Base-by-base conservation (phyloP, 2,113 vertebrate species). In the Tyrannus savana region DNA sequence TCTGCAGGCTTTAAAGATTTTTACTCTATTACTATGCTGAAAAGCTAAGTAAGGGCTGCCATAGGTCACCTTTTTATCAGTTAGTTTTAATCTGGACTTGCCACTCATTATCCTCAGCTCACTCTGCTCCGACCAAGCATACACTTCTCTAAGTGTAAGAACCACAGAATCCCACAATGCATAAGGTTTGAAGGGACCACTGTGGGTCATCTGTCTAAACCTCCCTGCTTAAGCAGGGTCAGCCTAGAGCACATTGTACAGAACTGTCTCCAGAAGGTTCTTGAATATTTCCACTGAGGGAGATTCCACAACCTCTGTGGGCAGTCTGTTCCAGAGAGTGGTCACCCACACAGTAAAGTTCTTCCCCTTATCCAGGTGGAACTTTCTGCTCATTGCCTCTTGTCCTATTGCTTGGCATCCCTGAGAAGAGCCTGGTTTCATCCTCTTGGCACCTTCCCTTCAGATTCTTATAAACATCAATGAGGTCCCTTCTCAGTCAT, bases 301-400 rank as follows among this genome's bases (percentile, higher is more conserved):
- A 47, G 12, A 35, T 4, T 42, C 17, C 21, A 76, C 17, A 76
- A 4, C 12, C 6, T 42, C 35, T 56, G 30, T 49, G 41, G 7
- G 1, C 6, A 62, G 4, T 30, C 47, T 62, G 17, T 41, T 4
- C 11, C 62, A 7, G 11, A 58, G 27, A 8, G 1, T 0, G 0
- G 50, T 41, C 2, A 5, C 30, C 5, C 0, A 0, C 55, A 5
- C 11, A 25, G n/a, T 68, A 47, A 47, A 72, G 2, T 8, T 62
- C 5, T 69, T 67, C 55, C 11, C 49, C 6, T 12, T 31, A 7
- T 55, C 22, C n/a, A 62, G n/a, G 17, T 35, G 41, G 47, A 62
- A 1, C 11, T 68, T 76, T 31, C 39, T 69, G 71, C 41, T 44
- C 9, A 0, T 19, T 76, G 55, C 55, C n/a, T 47, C 71, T 12